Evolutionary conservation across 2,797 vertebrate genomes (phyloP).

Genomic region (Pelochelys cantorii): DNA sequence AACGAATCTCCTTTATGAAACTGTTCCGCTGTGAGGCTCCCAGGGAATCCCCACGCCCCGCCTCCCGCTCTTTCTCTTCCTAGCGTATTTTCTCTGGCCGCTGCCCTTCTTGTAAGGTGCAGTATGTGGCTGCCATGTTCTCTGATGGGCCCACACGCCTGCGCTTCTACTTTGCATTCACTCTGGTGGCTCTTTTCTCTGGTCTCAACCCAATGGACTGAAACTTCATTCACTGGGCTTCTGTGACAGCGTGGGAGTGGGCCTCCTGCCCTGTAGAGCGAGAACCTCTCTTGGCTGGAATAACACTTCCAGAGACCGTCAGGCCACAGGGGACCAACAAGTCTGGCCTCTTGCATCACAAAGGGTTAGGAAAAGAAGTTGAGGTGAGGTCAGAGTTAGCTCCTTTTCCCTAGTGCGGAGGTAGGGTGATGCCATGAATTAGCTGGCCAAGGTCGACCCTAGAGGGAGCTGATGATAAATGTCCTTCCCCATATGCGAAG

Average conservation of each 20-base stretch:
- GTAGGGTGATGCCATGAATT: not conserved
- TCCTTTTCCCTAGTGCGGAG: not conserved
- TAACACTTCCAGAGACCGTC: not conserved
- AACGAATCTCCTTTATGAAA: not conserved
- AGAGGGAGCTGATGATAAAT: not conserved
- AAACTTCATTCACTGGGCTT: not conserved
- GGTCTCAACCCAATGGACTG: not conserved
- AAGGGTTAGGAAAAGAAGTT: not conserved
- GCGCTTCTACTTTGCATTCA: not conserved
- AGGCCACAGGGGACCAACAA: not conserved
- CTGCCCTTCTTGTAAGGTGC: not conserved
- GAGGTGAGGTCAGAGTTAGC: not conserved
- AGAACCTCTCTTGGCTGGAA: not conserved
- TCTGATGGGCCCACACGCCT: not conserved
- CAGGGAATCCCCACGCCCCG: not conserved
- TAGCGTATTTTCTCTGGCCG: not conserved
- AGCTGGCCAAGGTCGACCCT: not conserved
- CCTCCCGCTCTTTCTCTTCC: not conserved
- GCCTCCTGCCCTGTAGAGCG: not conserved
- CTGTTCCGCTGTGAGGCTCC: not conserved
- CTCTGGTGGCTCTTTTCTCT: not conserved
- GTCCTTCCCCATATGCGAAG: accelerated
- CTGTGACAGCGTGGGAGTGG: not conserved
- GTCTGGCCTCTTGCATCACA: not conserved
- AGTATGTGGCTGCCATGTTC: too few species aligned